Conservation (phyloP, 1,140 invertebrate genomes). For the Adelges cooleyi region DNA sequence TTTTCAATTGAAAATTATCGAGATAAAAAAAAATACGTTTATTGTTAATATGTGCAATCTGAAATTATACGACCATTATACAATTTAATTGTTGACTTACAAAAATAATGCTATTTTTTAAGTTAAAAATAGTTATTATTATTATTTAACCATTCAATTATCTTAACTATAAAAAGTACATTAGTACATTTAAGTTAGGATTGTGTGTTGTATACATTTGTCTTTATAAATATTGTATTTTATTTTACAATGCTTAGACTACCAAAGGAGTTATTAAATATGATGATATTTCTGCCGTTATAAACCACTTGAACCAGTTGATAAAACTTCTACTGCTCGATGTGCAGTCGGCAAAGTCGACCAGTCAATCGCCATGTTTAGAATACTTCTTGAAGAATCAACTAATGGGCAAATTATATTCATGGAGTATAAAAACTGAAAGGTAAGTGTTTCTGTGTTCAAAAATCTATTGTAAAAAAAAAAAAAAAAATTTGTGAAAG, state of each 20-base stretch:
- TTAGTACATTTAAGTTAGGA: neutral
- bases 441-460: no score
- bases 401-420: constrained; percentile 60
- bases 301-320: constrained; percentile 88
- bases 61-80: no score
- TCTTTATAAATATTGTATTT: neutral
- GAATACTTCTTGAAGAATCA: constrained; percentile 66
- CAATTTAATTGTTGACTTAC: no score
- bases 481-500: no score
- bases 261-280: constrained; percentile 36
- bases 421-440: constrained; percentile 62
- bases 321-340: constrained; percentile 77
- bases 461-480: no score
- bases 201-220: neutral
- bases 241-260: neutral
- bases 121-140: no score
- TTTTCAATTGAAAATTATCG: no score
- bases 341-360: constrained; percentile 40
- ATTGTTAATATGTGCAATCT: no score
- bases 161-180: neutral
- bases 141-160: neutral
- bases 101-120: no score
- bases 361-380: constrained; percentile 45
- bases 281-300: constrained; percentile 78
- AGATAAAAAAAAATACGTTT: no score